Percentiles rank a stretch among this genome's conserved stretches.
These are phyloP conservation scores for Troides aeacus DNA, from an alignment of 2,888 invertebrate species.

Conservation along the genomic window DNA sequence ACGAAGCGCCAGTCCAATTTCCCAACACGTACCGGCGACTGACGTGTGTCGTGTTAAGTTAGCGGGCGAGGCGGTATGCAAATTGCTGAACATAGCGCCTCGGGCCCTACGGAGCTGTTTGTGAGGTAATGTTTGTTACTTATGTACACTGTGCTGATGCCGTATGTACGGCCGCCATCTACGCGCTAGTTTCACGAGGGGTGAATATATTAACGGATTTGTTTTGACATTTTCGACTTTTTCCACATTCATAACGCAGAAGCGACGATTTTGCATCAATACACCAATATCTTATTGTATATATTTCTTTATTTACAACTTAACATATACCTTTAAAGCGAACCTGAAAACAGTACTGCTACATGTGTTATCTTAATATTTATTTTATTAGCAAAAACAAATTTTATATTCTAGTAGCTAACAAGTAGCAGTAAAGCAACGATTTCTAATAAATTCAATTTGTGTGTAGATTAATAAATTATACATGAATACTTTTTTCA, in stretches of 20 bases:
- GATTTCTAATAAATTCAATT: no score
- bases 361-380: no score
- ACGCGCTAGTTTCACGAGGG: conserved; percentile 33
- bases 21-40: conserved; percentile 52
- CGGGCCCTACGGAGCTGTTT: conserved; percentile 52
- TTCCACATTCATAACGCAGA: conserved; percentile 5
- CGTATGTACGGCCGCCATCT: conserved; percentile 41
- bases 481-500: no score
- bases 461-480: no score
- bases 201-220: conserved; percentile 41
- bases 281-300: no score
- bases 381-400: no score
- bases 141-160: conserved; percentile 43
- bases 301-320: no score
- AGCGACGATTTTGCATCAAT: no score
- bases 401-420: no score
- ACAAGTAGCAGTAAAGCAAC: no score
- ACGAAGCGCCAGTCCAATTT: conserved; percentile 39
- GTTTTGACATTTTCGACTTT: conserved; percentile 26
- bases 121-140: conserved; percentile 61
- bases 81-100: conserved; percentile 46
- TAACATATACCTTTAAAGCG: no score
- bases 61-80: conserved; percentile 60
- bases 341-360: no score
- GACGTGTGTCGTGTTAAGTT: conserved; percentile 59